Percentiles rank a stretch among this genome's conserved stretches.
Conservation (phyloP, 2,113 vertebrate genomes). For the Paracanthobrama guichenoti region DNA sequence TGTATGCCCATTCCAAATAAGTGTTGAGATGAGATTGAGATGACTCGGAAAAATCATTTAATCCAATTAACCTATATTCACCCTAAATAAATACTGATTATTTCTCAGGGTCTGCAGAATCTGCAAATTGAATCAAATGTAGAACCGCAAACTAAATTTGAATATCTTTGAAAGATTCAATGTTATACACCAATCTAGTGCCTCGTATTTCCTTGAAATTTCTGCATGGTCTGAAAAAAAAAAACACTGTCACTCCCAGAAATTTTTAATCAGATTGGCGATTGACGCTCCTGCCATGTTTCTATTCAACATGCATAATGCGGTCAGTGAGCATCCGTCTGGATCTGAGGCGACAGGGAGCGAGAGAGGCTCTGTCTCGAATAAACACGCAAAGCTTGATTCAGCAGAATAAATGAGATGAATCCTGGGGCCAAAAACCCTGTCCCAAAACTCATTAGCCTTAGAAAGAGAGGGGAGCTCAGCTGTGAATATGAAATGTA, state of each 20-base stretch:
- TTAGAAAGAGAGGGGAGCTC: conserved; percentile 23
- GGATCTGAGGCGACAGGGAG: background rate
- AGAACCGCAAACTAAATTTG: too few relatives aligned
- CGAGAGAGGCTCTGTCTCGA: background rate
- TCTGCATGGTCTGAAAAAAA: background rate
- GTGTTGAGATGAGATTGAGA: too few relatives aligned
- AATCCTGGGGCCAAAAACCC: conserved; percentile 9
- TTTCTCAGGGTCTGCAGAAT: too few relatives aligned
- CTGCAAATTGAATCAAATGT: too few relatives aligned
- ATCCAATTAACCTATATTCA: too few relatives aligned
- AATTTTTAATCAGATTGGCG: background rate
- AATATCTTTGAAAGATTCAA: too few relatives aligned
- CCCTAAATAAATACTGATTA: too few relatives aligned
- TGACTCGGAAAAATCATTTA: too few relatives aligned
- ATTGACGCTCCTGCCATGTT: background rate
- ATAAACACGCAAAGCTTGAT: conserved; percentile 29
- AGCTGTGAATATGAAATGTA: conserved; percentile 41
- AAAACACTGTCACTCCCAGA: background rate
- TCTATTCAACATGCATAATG: conserved; percentile 2
- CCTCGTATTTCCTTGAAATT: background rate
- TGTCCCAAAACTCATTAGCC: conserved; percentile 33
- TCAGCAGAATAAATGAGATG: conserved; percentile 34
- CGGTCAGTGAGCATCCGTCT: conserved; percentile 6
- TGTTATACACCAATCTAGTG: background rate
- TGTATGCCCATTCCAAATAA: too few relatives aligned